Base-by-base conservation (phyloP, 2,113 vertebrate species). In the Ahaetulla prasina region DNA sequence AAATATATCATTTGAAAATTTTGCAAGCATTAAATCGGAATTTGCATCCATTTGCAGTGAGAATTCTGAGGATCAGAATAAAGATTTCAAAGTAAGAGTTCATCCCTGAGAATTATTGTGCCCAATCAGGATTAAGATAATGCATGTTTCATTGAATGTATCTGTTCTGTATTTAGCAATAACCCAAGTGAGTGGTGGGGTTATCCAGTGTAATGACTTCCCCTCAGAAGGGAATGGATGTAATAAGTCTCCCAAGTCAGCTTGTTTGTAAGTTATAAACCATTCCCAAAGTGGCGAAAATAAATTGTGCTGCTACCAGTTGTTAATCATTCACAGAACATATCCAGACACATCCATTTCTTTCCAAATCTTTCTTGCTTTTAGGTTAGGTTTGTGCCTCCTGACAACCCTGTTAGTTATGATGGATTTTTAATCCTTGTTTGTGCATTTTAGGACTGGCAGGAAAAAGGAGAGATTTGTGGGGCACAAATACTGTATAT, bases 291-390 rank as follows among this genome's bases (percentile, higher is more conserved):
- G 63, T 57, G 85, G 92, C 88, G 87, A 92, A 93, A 57, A 88
- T 52, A 95, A 86, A 92, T 94, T 47, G 86, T 53, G 84, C 90
- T 27, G 11, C 90, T 94, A 68, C 55, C 88, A 57, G 68, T 93
- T 94, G 52, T 93, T 97, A 89, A 92, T 95, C 91, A 88, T 92
- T 91, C 88, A 88, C 11, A 87, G 93, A 93, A 92, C 22, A 68
- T 89, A 74, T 90, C 18, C 0, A 93, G 91, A 87, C 3, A 2
- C 91, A 90, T 94, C 85, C 92, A 35, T 96, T 93, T 89, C 89
- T 94, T 91, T 85, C 54, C 68, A 63, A 55, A 30, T 87, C 68
- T 45, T 84, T 89, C 11, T 85, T 86, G 8, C 55, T 89, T 94
- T 92, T 30, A 89, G 63, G 50, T 80, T 92, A 43, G 30, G 90